phyloP scores from a whole-genome alignment of 2,888 invertebrate species.

The Seira musarum region DNA sequence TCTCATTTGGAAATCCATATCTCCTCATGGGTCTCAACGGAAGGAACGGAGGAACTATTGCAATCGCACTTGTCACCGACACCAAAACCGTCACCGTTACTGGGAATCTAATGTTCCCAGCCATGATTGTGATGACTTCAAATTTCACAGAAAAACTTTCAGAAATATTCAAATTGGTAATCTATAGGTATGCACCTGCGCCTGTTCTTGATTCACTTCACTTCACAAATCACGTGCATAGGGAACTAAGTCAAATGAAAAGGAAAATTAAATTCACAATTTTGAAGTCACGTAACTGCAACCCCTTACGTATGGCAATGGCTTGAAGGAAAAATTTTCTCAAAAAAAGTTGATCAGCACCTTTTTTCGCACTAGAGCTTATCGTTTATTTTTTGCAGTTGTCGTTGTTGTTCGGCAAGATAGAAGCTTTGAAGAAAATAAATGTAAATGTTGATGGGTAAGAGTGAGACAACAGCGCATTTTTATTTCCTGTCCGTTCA shows the following conservation, averaged over 20 bases:
- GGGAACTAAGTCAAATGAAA: not conserved
- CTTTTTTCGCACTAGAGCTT: slow-evolving; percentile 1
- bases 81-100: slow-evolving; percentile 21
- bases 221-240: not conserved
- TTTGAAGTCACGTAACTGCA: not conserved
- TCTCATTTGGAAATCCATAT: slow-evolving; percentile 29
- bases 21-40: not conserved
- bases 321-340: no score
- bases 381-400: not conserved
- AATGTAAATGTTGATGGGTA: no score
- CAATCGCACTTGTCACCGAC: not conserved
- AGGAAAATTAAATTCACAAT: not conserved
- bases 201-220: not conserved
- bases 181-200: no score
- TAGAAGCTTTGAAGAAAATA: no score
- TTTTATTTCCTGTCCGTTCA: slow-evolving; percentile 43
- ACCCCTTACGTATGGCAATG: no score
- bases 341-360: no score
- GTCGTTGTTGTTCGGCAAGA: no score
- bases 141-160: no score
- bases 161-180: no score
- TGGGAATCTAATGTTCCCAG: slow-evolving; percentile 17
- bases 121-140: slow-evolving; percentile 9
- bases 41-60: slow-evolving; percentile 31
- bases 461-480: slow-evolving; percentile 12